Conservation (phyloP, 2,113 vertebrate species). For the Rafetus swinhoei region DNA sequence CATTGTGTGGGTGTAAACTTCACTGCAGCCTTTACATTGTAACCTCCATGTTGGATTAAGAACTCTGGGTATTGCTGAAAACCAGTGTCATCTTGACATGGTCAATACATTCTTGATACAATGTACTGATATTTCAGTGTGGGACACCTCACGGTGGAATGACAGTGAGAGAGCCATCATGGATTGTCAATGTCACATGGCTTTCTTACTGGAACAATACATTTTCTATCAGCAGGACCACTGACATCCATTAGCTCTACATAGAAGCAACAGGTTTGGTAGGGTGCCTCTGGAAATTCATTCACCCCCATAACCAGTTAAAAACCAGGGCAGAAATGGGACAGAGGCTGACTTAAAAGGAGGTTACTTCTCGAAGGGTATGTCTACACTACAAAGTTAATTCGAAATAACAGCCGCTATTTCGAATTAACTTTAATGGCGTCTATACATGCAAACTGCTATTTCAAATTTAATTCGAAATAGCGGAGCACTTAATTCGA, state of each 20-base stretch:
- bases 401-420: no score
- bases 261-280: not conserved
- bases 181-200: not conserved
- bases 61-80: not conserved
- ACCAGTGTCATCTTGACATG: not conserved
- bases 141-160: not conserved
- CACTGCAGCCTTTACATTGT: not conserved
- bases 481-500: no score
- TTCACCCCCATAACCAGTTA: not conserved
- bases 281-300: not conserved
- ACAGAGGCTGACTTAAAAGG: not conserved
- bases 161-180: not conserved
- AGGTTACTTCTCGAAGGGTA: not conserved
- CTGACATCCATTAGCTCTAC: not conserved
- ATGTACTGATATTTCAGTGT: not conserved
- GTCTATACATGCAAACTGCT: no score
- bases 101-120: not conserved
- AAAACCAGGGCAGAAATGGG: not conserved
- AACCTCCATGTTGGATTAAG: not conserved
- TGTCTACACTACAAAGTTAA: no score
- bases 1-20: not conserved
- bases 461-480: no score
- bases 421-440: no score
- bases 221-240: not conserved
- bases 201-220: not conserved